phyloP scores from a whole-genome alignment of 2,113 vertebrate species.

The Chauna torquata region DNA sequence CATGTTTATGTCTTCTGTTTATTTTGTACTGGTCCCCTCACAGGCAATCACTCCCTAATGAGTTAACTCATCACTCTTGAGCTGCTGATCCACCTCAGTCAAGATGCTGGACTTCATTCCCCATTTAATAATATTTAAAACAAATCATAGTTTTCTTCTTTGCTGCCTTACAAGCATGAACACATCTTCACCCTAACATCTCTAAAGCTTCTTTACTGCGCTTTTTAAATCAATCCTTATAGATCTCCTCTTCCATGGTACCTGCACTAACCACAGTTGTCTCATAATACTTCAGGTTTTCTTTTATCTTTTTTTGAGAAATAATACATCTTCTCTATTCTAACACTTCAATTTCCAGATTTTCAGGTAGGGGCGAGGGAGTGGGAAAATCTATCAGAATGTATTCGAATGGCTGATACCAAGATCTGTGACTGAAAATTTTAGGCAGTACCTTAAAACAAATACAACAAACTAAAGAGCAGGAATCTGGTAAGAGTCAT shows the following conservation, averaged over 20 bases:
- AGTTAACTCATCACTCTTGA: neutral
- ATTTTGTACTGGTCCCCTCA: neutral
- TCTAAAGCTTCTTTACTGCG: neutral
- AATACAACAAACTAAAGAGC: neutral
- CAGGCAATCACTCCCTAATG: neutral
- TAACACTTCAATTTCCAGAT: neutral
- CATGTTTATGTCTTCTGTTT: neutral
- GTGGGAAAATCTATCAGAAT: fast-evolving
- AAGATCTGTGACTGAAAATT: neutral
- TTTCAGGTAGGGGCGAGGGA: neutral
- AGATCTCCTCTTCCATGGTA: neutral
- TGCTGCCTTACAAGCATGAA: neutral
- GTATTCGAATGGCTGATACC: neutral
- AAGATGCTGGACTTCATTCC: neutral
- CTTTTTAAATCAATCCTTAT: neutral
- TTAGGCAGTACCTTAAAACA: neutral
- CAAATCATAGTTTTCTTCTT: neutral
- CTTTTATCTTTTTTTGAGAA: neutral
- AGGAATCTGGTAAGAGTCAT: neutral
- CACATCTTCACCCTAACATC: neutral
- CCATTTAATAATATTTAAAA: neutral
- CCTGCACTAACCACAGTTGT: neutral
- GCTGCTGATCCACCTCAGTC: neutral
- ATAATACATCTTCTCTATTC: neutral
- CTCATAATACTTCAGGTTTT: neutral